Conservation (phyloP, 2,113 vertebrate genomes). For the Drymodes brunneopygia region DNA sequence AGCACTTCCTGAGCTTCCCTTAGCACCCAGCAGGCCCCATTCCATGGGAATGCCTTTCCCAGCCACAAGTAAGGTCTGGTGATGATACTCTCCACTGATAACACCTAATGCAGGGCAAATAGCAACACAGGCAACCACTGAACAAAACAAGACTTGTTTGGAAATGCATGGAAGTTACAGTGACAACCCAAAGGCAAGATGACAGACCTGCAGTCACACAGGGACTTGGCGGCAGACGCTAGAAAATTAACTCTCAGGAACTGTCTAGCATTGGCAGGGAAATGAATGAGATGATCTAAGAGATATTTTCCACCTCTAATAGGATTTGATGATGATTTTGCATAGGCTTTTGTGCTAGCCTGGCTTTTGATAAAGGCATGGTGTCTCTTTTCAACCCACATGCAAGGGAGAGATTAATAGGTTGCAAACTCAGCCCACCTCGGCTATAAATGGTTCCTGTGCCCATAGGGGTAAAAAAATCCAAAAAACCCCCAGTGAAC, state of each 20-base stretch:
- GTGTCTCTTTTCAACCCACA: slow-evolving; percentile 55
- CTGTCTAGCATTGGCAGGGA: slow-evolving; percentile 51
- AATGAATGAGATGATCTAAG: slow-evolving; percentile 67
- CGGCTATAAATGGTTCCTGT: slow-evolving; percentile 9
- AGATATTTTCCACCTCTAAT: slow-evolving; percentile 64
- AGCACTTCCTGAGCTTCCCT: neutral
- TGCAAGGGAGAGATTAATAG: slow-evolving; percentile 57
- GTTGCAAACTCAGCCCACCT: slow-evolving; percentile 43
- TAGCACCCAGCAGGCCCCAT: neutral
- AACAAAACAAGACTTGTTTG: neutral
- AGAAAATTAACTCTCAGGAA: slow-evolving; percentile 63
- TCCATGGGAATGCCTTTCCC: neutral
- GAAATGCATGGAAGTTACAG: neutral
- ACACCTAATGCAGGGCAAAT: neutral
- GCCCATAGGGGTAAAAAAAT: neutral
- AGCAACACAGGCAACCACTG: neutral
- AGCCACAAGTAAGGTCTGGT: neutral
- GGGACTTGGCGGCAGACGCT: slow-evolving; percentile 15
- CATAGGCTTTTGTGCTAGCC: slow-evolving; percentile 58
- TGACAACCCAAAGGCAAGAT: slow-evolving; percentile 24
- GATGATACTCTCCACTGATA: neutral
- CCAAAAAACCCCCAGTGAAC: neutral
- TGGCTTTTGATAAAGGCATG: slow-evolving; percentile 60
- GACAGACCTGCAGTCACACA: slow-evolving; percentile 37
- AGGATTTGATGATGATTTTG: slow-evolving; percentile 66